phyloP scores from a whole-genome alignment of 2,113 vertebrate species.

The Lota lota region DNA sequence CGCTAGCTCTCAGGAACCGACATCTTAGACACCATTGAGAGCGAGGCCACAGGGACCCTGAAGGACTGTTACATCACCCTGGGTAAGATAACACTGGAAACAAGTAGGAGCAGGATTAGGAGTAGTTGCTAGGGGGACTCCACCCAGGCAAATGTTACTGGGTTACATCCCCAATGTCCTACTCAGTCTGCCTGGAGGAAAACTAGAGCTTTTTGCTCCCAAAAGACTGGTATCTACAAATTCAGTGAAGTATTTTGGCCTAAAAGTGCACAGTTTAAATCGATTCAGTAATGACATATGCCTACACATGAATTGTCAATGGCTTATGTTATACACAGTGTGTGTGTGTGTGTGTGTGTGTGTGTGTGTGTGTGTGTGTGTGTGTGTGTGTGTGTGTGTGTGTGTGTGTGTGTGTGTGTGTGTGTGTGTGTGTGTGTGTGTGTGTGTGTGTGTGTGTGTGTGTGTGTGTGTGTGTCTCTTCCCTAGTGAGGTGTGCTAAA shows the following conservation, averaged over 20 bases:
- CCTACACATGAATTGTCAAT: not conserved
- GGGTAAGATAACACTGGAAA: slow-evolving; percentile 48
- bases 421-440: not conserved
- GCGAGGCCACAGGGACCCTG: slow-evolving; percentile 73
- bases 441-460: slow-evolving; percentile 5
- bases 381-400: slow-evolving; percentile 13
- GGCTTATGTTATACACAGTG: not conserved
- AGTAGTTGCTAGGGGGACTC: too few relatives aligned
- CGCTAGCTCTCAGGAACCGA: slow-evolving; percentile 72
- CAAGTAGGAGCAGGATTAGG: not conserved
- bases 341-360: slow-evolving; percentile 13
- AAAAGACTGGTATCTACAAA: not conserved
- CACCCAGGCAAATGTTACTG: not conserved
- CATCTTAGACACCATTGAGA: slow-evolving; percentile 74
- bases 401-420: not conserved
- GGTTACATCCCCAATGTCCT: not conserved
- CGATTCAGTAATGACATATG: not conserved
- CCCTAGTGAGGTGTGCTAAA: slow-evolving; percentile 79
- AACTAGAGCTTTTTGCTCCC: not conserved
- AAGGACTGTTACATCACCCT: slow-evolving; percentile 78
- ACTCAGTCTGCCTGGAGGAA: not conserved
- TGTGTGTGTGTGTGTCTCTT: slow-evolving; percentile 4
- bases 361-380: slow-evolving; percentile 9
- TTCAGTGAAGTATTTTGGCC: too few relatives aligned
- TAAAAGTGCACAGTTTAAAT: too few relatives aligned